A percentile compares a stretch with the other conserved stretches of the same genome.
These are phyloP conservation scores for Mormyrops attenuatus DNA, from an alignment of 2,797 vertebrate species.

Conservation along the genomic window DNA sequence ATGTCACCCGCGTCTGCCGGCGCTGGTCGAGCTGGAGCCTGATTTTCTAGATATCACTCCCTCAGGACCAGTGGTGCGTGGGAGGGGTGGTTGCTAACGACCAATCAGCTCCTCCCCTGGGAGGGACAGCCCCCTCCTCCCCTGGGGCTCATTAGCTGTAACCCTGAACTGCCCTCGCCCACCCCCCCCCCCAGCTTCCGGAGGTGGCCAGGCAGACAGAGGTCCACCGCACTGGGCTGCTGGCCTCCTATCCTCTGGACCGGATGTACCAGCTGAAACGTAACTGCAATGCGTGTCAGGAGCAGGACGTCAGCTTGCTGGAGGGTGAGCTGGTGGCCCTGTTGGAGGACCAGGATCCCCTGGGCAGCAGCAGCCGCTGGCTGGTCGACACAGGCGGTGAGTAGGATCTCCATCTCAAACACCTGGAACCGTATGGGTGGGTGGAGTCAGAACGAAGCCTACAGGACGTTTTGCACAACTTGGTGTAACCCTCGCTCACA, in stretches of 20 bases:
- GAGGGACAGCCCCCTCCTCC: neutral
- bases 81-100: neutral
- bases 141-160: neutral
- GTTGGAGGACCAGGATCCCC: constrained; percentile 79
- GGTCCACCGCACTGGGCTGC: constrained; percentile 67
- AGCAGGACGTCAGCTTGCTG: constrained; percentile 80
- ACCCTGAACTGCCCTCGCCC: neutral
- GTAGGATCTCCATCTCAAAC: constrained; percentile 39
- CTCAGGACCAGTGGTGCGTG: neutral
- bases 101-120: neutral
- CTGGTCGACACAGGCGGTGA: constrained; percentile 87
- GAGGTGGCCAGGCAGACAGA: constrained; percentile 79
- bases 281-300: constrained; percentile 90
- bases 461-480: neutral
- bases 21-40: constrained; percentile 22
- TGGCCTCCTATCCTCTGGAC: constrained; percentile 62
- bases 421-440: neutral
- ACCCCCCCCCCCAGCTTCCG: constrained; percentile 47
- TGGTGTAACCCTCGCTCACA: neutral
- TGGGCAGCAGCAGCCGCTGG: constrained; percentile 87
- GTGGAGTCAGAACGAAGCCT: neutral
- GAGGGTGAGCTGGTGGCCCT: constrained; percentile 90
- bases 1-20: constrained; percentile 27
- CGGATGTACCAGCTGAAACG: constrained; percentile 83
- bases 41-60: constrained; percentile 34